Evolutionary conservation across 2,888 invertebrate genomes (phyloP), one percentile per base, ranked within the genome.

Genomic region (Podabrus alpinus): DNA sequence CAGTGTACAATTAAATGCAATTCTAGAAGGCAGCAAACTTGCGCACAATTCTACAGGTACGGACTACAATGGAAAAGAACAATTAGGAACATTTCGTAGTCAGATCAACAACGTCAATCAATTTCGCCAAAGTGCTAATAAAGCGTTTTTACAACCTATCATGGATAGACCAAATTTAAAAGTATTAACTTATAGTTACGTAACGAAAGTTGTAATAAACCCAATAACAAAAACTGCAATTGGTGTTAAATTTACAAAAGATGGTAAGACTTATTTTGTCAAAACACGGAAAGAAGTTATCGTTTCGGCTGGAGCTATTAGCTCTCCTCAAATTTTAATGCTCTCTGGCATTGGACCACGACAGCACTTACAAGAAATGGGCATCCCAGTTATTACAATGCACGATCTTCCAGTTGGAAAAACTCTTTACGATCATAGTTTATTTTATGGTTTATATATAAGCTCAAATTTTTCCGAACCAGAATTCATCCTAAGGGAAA

Each of bases 371-470:
- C 80, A 87, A 74, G 84, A 85, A 73, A 82, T 89, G 5, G 86
- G 88, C 60, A 91, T 92, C 69, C 87, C 89, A 2, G 89, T 93
- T n/a, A n/a, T n/a, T n/a, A n/a, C n/a, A 0, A 83, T 93, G 5
- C 88, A 90, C 62, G 90, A 94, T 86, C 87, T 94, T 67, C 90
- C 90, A 67, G 94, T 95, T 0, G 94, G 94, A 0, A 87, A 89
- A 79, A 94, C 94, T 85, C 87, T 95, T 1, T 94, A 94, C 83
- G 93, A 94, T 82, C 94, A 94, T 82, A 89, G 93, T 0, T 90
- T 91, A 80, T 90, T 90, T 1, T 85, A 92, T 1, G 82, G 91
- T 0, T 84, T 92, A 1, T 82, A 92, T 9, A 87, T 89, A 1
- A 91, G 91, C 80, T 87, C 89, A 84, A 89, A 90, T 1, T 87